Percentiles rank a stretch among this genome's conserved stretches.
Evolutionary conservation across 2,113 vertebrate species (phyloP).

Genomic region (rat (Rattus norvegicus)): DNA sequence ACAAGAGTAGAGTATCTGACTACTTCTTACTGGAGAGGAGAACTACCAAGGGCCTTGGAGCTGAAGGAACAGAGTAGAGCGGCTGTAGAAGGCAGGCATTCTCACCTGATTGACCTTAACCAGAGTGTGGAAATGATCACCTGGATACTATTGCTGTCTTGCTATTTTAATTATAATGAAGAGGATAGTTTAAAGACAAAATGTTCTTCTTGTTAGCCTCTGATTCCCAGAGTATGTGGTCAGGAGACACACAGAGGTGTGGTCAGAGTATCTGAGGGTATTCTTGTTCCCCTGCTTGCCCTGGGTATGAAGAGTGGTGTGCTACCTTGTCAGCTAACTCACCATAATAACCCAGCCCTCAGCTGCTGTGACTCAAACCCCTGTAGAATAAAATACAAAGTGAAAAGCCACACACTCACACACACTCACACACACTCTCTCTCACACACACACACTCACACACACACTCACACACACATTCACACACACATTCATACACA

Average conservation of each 20-base stretch:
- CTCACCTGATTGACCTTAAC: not conserved
- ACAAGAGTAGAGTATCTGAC: not conserved
- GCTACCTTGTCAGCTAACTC: not conserved
- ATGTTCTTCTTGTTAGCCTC: not conserved
- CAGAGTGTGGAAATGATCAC: constrained; percentile 14
- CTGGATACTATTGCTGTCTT: constrained; percentile 15
- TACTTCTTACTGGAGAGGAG: not conserved
- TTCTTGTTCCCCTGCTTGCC: not conserved
- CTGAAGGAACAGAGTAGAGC: not conserved
- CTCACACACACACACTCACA: too few relatives aligned
- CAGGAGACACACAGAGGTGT: not conserved
- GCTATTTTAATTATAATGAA: constrained; percentile 27
- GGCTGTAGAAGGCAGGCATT: not conserved
- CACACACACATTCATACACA: too few relatives aligned
- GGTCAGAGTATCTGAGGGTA: not conserved
- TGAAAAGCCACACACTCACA: not conserved
- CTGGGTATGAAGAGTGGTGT: not conserved
- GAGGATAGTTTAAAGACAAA: not conserved
- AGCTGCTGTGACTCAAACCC: not conserved
- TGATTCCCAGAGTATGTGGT: not conserved
- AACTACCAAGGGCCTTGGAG: not conserved
- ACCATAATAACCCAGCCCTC: not conserved
- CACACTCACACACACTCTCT: too few relatives aligned
- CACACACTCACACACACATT: too few relatives aligned
- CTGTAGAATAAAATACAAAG: not conserved